phyloP scores from a whole-genome alignment of 2,797 vertebrate species.

The Eurystomus glaucurus region DNA sequence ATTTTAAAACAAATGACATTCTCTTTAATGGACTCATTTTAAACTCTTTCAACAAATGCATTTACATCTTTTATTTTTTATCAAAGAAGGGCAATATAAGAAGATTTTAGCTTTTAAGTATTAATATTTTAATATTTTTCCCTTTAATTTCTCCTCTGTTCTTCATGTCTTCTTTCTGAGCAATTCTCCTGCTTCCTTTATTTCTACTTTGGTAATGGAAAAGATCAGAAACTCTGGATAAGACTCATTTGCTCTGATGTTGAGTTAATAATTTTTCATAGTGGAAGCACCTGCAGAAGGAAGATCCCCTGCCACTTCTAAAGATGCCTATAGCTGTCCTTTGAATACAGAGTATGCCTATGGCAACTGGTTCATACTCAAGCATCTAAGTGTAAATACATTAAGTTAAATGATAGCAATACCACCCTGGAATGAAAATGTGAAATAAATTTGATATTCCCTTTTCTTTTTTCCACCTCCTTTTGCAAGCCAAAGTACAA shows the following conservation, averaged over 20 bases:
- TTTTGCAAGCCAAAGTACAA: not conserved
- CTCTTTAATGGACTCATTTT: not conserved
- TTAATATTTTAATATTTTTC: not conserved
- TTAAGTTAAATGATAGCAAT: slow-evolving; percentile 3
- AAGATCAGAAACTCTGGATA: not conserved
- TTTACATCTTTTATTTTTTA: not conserved
- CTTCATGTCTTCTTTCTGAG: not conserved
- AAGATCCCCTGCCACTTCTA: slow-evolving; percentile 13
- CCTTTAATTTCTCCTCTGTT: not conserved
- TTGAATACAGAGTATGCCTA: slow-evolving; percentile 37
- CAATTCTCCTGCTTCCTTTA: not conserved
- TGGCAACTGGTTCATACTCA: slow-evolving; percentile 25
- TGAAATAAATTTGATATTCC: not conserved
- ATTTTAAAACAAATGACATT: not conserved
- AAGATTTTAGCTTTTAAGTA: not conserved
- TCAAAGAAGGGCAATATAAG: not conserved
- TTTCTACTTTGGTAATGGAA: not conserved
- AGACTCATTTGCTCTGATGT: not conserved
- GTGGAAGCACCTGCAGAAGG: slow-evolving; percentile 11
- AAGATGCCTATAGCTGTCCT: slow-evolving; percentile 30
- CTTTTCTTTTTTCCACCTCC: accelerated
- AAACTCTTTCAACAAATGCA: not conserved
- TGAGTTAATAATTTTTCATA: not conserved
- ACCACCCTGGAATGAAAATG: slow-evolving; percentile 50
- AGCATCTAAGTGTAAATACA: slow-evolving; percentile 1